A percentile compares a stretch with the other conserved stretches of the same genome.
phyloP scores from a whole-genome alignment of 2,888 invertebrate genomes.

The Amblyjoppa proteus region DNA sequence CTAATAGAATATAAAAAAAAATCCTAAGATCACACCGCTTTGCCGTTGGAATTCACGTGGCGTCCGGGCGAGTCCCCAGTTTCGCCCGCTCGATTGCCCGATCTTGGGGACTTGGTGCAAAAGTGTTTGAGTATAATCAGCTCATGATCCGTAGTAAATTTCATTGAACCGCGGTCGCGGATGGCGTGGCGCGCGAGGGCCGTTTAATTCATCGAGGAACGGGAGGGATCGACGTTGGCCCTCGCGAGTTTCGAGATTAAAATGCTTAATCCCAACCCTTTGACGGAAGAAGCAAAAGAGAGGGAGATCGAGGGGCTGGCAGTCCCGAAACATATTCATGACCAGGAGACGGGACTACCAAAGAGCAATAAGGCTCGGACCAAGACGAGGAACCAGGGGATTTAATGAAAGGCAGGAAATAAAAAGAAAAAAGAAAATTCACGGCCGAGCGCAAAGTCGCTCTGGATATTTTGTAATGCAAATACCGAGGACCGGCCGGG shows the following conservation, averaged over 20 bases:
- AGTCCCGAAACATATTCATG: slow-evolving; percentile 69
- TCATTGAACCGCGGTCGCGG: slow-evolving; percentile 40
- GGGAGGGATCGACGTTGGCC: slow-evolving; percentile 20
- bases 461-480: slow-evolving; percentile 77
- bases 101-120: slow-evolving; percentile 37
- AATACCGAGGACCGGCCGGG: slow-evolving; percentile 69
- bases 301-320: slow-evolving; percentile 29
- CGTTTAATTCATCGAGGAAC: slow-evolving; percentile 31
- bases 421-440: slow-evolving; percentile 50
- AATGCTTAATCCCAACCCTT: slow-evolving; percentile 77
- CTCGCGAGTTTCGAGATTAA: slow-evolving; percentile 70
- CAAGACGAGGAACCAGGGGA: slow-evolving; percentile 58
- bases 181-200: background rate
- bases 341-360: slow-evolving; percentile 42
- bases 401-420: slow-evolving; percentile 77
- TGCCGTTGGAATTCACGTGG: background rate
- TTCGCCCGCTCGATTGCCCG: slow-evolving; percentile 13
- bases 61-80: background rate
- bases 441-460: slow-evolving; percentile 33
- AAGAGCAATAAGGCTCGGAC: slow-evolving; percentile 10
- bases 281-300: slow-evolving; percentile 18
- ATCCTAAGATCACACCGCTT: background rate
- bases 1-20: slow-evolving; percentile 33
- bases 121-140: slow-evolving; percentile 49
- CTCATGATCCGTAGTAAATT: slow-evolving; percentile 43